Evolutionary conservation across 2,797 vertebrate species (phyloP).

Genomic region (Helarctos malayanus): DNA sequence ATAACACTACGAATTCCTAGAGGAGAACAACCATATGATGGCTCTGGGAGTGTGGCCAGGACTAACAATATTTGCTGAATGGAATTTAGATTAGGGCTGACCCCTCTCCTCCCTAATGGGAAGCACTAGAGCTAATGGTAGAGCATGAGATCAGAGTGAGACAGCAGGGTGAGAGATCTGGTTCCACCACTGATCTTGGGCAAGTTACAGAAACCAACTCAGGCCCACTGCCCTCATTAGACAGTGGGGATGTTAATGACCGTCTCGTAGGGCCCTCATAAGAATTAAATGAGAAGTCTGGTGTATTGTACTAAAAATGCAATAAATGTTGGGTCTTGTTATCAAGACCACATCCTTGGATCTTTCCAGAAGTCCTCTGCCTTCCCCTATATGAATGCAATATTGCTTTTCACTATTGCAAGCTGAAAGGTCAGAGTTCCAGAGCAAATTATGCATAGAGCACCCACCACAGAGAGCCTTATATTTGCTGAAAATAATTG

Average conservation of each 20-base stretch:
- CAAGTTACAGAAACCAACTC: background rate
- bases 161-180: background rate
- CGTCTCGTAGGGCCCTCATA: background rate
- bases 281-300: background rate
- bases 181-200: background rate
- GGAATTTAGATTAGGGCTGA: conserved; percentile 79
- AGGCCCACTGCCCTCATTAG: background rate
- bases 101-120: conserved; percentile 67
- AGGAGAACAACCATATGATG: conserved; percentile 64
- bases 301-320: background rate
- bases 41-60: conserved; percentile 79
- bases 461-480: background rate
- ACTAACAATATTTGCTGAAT: conserved; percentile 75
- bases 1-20: conserved; percentile 78
- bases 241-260: background rate
- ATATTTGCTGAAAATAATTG: conserved; percentile 39
- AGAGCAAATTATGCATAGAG: background rate
- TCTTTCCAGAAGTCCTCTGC: conserved; percentile 35
- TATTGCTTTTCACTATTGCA: conserved; percentile 6
- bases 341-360: background rate
- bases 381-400: background rate
- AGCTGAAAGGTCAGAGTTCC: conserved; percentile 49
- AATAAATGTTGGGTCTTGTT: background rate
- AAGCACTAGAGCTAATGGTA: conserved; percentile 58
- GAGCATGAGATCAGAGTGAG: conserved; percentile 20